These are phyloP conservation scores for Calypte anna DNA, from an alignment of 2,113 vertebrate species.

Conservation along the genomic window DNA sequence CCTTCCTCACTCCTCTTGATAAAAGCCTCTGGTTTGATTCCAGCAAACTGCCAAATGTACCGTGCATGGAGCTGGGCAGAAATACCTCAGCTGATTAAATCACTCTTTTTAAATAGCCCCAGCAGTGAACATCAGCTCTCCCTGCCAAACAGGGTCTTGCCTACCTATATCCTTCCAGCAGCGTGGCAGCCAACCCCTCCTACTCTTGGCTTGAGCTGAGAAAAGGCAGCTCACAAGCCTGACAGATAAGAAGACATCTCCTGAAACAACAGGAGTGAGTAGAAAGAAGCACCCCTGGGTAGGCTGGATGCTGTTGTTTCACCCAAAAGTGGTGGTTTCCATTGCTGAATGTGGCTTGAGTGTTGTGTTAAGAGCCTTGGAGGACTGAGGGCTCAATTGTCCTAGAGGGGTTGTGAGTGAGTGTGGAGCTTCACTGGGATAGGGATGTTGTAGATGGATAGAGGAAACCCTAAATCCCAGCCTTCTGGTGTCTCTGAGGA, in stretches of 20 bases:
- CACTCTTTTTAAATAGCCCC: conserved; percentile 59
- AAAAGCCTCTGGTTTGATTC: conserved; percentile 15
- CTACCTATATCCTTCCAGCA: not conserved
- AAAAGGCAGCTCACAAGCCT: conserved; percentile 27
- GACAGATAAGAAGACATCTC: not conserved
- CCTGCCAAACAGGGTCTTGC: conserved; percentile 43
- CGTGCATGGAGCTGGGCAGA: conserved; percentile 22
- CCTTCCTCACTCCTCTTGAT: conserved; percentile 25
- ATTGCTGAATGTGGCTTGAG: not conserved
- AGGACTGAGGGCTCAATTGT: accelerated
- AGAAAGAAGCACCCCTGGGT: not conserved
- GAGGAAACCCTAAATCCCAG: not conserved
- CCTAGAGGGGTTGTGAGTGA: not conserved
- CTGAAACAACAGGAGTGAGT: not conserved
- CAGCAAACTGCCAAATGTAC: conserved; percentile 49
- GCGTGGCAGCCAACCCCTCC: not conserved
- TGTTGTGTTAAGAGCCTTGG: not conserved
- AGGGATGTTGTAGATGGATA: not conserved
- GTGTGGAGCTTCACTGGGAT: not conserved
- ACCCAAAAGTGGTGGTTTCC: not conserved
- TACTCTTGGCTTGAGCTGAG: conserved; percentile 6
- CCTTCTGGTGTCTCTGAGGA: not conserved
- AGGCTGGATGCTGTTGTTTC: not conserved
- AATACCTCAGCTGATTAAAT: conserved; percentile 60
- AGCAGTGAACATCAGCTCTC: conserved; percentile 28